Evolutionary conservation across 1,140 invertebrate genomes (phyloP), one percentile per base, ranked within the genome.

Genomic region (Zophobas atratus): DNA sequence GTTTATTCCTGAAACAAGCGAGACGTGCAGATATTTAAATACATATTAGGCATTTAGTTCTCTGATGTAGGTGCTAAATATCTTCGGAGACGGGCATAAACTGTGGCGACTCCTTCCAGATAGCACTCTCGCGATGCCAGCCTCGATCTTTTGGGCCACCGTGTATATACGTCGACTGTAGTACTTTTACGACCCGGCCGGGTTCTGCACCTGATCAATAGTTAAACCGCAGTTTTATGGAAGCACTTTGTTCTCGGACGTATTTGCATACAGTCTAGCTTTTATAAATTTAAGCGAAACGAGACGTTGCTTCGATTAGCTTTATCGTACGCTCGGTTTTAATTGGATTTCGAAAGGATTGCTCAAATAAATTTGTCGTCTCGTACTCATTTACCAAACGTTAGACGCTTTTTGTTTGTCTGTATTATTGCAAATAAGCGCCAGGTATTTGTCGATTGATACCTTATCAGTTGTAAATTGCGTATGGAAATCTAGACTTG

Each of bases 11-110:
- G 71, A 73, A 73, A 56, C 71, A 56, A 73, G 71, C 71, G 32
- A 53, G 48, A 73, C 36, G 48, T 39, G 60, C 8, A 32, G 38
- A 67, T 41, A 73, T 73, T 73, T 73, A 73, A 73, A 73, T 73
- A 73, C 71, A 73, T 56, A 73, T 73, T 73, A 73, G 71, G 71
- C 71, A 73, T 73, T 72, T 73, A 72, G 70, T 72, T 51, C 70
- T 51, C 46, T 6, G 48, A 36, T 53, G 70, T 72, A 73, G 55
- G 71, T 73, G 71, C 48, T 73, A 73, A 73, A 73, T 56, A 73
- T 73, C 70, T n/a, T 36, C 5, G 33, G 39, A 6, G 39, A 67
- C 32, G 56, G 35, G 36, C 56, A 60, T 60, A 60, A 60, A 60
- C 49, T 2, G 6, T 46, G 3, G 43, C 43, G 43, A 46, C 3